These are phyloP conservation scores for Mythimna pallens DNA, from an alignment of 2,888 invertebrate genomes.

Conservation along the genomic window DNA sequence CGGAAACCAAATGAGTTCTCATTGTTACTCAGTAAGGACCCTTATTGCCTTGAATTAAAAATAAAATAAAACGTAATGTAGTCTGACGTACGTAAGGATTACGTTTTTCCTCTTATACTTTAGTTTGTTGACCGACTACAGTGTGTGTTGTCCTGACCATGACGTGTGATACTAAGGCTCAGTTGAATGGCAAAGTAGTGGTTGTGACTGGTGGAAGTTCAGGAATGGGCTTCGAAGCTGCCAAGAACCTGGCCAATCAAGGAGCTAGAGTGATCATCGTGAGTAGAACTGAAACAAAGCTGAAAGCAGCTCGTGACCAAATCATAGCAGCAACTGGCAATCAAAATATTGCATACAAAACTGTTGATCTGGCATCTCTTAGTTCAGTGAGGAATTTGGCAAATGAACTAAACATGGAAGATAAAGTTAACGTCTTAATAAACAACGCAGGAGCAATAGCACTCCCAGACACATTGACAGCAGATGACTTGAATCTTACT, in stretches of 20 bases:
- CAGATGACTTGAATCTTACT: slow-evolving; percentile 92
- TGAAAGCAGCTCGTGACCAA: slow-evolving; percentile 77
- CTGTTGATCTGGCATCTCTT: slow-evolving; percentile 85
- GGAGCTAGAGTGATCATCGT: slow-evolving; percentile 89
- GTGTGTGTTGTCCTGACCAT: slow-evolving; percentile 55
- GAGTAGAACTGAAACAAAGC: slow-evolving; percentile 86
- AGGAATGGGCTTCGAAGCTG: slow-evolving; percentile 85
- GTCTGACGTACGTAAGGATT: slow-evolving; percentile 46
- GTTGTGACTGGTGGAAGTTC: slow-evolving; percentile 85
- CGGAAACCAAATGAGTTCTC: slow-evolving; percentile 59
- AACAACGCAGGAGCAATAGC: slow-evolving; percentile 91
- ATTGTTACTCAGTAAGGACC: slow-evolving; percentile 53
- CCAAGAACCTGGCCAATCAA: slow-evolving; percentile 83
- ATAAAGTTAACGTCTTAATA: slow-evolving; percentile 87
- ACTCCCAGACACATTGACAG: slow-evolving; percentile 85
- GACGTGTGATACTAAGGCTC: slow-evolving; percentile 73
- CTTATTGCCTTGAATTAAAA: slow-evolving; percentile 66
- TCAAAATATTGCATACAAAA: slow-evolving; percentile 74
- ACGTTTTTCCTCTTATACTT: slow-evolving; percentile 60
- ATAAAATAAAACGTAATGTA: slow-evolving; percentile 57
- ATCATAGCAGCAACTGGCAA: slow-evolving; percentile 80
- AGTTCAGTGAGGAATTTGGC: slow-evolving; percentile 90
- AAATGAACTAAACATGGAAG: slow-evolving; percentile 80
- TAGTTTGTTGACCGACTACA: slow-evolving; percentile 50
- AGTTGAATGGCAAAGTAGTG: slow-evolving; percentile 81